Conservation (phyloP, 2,113 vertebrate species). For the Parotia lawesii region DNA sequence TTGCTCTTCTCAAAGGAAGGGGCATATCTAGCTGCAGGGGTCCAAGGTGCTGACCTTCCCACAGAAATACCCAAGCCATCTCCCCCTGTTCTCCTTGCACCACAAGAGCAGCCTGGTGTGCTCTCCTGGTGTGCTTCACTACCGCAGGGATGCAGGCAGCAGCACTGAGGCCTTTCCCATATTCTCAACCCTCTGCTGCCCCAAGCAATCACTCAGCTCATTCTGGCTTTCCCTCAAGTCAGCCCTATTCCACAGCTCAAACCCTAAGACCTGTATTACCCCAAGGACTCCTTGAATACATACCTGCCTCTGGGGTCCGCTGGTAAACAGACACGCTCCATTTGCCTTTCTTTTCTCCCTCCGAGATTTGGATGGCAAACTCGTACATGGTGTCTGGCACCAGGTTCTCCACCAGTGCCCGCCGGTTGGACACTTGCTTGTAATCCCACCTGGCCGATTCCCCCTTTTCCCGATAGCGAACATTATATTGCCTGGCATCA, state of each 20-base stretch:
- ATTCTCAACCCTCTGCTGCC: background rate
- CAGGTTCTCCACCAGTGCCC: slow-evolving; percentile 83
- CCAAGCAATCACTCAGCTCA: background rate
- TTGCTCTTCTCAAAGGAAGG: background rate
- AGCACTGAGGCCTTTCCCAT: background rate
- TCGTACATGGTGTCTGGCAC: slow-evolving; percentile 93
- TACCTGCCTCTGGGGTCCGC: slow-evolving; percentile 93
- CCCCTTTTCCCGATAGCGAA: slow-evolving; percentile 93
- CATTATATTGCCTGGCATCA: slow-evolving; percentile 80
- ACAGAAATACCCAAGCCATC: background rate
- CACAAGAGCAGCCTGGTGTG: background rate
- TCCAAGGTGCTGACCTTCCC: background rate
- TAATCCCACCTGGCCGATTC: slow-evolving; percentile 95
- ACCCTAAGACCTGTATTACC: background rate
- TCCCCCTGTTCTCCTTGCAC: background rate
- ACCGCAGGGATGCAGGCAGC: background rate
- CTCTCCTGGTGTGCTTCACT: background rate
- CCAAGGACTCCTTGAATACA: background rate
- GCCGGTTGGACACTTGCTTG: slow-evolving; percentile 80
- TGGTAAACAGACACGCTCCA: slow-evolving; percentile 94
- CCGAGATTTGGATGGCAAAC: slow-evolving; percentile 88
- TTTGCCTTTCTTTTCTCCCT: slow-evolving; percentile 83
- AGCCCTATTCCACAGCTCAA: background rate
- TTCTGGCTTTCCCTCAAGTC: background rate
- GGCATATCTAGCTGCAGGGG: background rate